A percentile compares a stretch with the other conserved stretches of the same genome.
phyloP scores from a whole-genome alignment of 2,113 vertebrate species.

The Butorides virescens region DNA sequence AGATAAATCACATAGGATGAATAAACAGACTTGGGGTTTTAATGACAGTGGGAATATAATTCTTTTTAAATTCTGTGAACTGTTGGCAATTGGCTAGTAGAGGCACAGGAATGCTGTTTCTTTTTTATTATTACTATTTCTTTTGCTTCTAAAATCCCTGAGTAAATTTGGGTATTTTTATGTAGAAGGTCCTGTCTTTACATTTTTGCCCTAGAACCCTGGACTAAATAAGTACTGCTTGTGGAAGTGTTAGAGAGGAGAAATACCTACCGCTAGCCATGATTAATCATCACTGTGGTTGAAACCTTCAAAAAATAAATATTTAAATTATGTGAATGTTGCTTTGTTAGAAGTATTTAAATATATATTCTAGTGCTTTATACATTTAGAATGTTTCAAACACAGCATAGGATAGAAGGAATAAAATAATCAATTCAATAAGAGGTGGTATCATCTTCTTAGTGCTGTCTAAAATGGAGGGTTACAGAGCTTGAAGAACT shows the following conservation, averaged over 20 bases:
- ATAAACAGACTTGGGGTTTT: background rate
- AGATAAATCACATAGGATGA: background rate
- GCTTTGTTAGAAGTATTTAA: background rate
- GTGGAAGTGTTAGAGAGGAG: background rate
- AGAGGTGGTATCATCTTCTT: background rate
- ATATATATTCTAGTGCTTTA: background rate
- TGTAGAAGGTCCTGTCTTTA: background rate
- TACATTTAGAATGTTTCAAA: background rate
- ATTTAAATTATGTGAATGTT: background rate
- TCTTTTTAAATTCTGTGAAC: background rate
- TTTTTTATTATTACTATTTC: background rate
- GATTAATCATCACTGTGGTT: background rate
- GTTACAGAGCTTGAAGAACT: background rate
- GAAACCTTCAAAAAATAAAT: background rate
- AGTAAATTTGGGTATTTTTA: background rate
- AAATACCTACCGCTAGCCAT: background rate
- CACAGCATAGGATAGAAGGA: background rate
- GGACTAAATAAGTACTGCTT: background rate
- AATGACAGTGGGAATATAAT: background rate
- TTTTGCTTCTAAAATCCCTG: background rate
- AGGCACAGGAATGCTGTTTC: background rate
- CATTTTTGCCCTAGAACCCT: background rate
- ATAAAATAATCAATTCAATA: background rate
- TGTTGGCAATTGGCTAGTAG: background rate
- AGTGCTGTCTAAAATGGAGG: background rate